Evolutionary conservation across 2,797 vertebrate species (phyloP).

Genomic region (Astyanax mexicanus): DNA sequence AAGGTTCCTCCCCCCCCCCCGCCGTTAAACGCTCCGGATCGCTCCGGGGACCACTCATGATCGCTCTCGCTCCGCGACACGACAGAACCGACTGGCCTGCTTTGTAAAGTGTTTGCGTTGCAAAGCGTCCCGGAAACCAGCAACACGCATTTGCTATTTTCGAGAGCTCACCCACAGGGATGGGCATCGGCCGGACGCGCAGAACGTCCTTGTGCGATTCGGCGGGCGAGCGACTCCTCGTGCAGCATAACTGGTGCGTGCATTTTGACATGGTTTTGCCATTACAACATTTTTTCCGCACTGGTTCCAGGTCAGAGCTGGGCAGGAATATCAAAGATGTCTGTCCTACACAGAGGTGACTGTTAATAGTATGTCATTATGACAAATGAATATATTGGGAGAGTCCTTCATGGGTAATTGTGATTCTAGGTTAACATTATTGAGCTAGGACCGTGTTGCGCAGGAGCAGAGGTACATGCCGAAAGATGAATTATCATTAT

Average conservation of each 20-base stretch:
- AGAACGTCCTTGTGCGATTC: conserved; percentile 31
- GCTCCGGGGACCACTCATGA: conserved; percentile 35
- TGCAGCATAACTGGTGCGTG: conserved; percentile 14
- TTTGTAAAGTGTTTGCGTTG: background rate
- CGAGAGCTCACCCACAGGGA: conserved; percentile 7
- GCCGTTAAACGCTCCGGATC: conserved; percentile 37
- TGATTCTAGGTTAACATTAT: conserved; percentile 44
- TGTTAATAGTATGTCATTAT: conserved; percentile 64
- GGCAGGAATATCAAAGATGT: conserved; percentile 32
- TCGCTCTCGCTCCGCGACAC: conserved; percentile 24
- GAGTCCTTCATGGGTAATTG: conserved; percentile 54
- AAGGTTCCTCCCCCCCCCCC: conserved; percentile 39
- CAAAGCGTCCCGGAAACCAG: conserved; percentile 2
- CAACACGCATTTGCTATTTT: conserved; percentile 18
- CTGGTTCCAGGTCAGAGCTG: conserved; percentile 30
- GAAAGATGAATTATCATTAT: conserved; percentile 43
- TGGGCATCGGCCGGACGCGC: conserved; percentile 9
- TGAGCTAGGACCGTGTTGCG: conserved; percentile 3
- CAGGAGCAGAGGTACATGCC: conserved; percentile 14
- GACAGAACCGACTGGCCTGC: background rate
- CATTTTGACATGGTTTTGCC: conserved; percentile 31
- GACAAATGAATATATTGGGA: conserved; percentile 59
- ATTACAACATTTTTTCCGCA: conserved; percentile 35
- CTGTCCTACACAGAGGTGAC: conserved; percentile 60
- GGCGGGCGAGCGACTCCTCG: conserved; percentile 24